phyloP scores from a whole-genome alignment of 2,888 invertebrate species.

The Lycia hirtaria region DNA sequence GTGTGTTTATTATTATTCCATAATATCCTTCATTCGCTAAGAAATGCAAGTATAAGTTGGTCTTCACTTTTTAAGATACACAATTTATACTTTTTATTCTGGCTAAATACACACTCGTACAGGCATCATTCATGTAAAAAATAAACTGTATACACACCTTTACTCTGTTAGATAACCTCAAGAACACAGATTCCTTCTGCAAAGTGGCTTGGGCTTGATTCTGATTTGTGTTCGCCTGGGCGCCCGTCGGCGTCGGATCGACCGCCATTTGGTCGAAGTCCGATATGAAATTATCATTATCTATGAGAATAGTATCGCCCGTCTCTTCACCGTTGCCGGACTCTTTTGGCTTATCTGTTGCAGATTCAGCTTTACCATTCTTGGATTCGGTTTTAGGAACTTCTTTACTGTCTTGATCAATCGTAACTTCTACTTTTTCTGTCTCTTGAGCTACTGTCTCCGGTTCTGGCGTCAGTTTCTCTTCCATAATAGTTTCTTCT shows the following conservation, averaged over 20 bases:
- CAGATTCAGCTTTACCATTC: conserved; percentile 60
- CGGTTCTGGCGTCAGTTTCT: conserved; percentile 55
- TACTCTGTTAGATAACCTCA: conserved; percentile 97
- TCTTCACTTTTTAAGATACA: no score
- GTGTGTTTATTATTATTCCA: no score
- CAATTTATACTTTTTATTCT: no score
- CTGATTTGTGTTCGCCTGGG: conserved; percentile 57
- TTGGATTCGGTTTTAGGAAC: conserved; percentile 51
- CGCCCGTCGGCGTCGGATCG: conserved; percentile 73
- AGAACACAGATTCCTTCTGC: conserved; percentile 97
- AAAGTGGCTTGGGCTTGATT: conserved; percentile 69
- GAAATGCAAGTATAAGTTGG: no score
- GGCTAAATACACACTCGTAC: no score
- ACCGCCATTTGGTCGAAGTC: conserved; percentile 83
- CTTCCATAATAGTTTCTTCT: conserved; percentile 59
- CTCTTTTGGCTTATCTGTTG: conserved; percentile 68
- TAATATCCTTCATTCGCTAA: no score
- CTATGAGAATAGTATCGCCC: conserved; percentile 69
- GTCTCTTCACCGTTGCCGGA: conserved; percentile 59
- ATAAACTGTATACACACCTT: conserved; percentile 86
- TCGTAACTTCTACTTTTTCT: conserved; percentile 57
- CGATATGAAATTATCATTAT: conserved; percentile 80
- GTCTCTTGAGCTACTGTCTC: conserved; percentile 51
- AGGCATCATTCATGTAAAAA: not conserved
- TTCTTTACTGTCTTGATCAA: conserved; percentile 62